phyloP scores from a whole-genome alignment of 2,797 vertebrate genomes.

The Muscicapa comitata region DNA sequence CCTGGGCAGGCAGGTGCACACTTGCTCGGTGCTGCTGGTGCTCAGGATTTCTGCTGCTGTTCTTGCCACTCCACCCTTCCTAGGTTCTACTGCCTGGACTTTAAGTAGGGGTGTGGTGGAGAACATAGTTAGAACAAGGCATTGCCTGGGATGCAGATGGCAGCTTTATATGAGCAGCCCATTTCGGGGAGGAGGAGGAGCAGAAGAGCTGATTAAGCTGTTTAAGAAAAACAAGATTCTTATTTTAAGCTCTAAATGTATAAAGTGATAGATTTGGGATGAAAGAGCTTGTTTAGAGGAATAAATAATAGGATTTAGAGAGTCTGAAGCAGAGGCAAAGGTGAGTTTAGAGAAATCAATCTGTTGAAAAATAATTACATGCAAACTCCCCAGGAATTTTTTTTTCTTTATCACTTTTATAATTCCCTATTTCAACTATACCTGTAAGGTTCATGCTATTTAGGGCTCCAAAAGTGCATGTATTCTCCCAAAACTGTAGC shows the following conservation, averaged over 20 bases:
- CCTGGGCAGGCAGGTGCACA: not conserved
- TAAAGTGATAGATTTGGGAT: not conserved
- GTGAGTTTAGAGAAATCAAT: not conserved
- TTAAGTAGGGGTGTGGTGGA: not conserved
- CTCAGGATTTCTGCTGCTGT: not conserved
- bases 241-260: not conserved
- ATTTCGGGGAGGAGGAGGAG: not conserved
- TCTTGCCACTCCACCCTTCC: not conserved
- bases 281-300: not conserved
- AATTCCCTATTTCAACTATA: not conserved
- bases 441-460: not conserved
- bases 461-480: not conserved
- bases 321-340: not conserved
- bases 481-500: not conserved
- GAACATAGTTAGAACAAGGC: not conserved
- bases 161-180: not conserved
- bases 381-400: not conserved
- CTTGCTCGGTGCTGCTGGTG: not conserved
- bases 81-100: rapidly evolving
- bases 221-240: not conserved
- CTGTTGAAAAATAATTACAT: not conserved
- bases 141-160: not conserved
- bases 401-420: not conserved
- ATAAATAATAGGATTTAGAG: not conserved
- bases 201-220: not conserved